Base-by-base conservation (phyloP, 2,113 vertebrate species). In the Anguilla rostrata region DNA sequence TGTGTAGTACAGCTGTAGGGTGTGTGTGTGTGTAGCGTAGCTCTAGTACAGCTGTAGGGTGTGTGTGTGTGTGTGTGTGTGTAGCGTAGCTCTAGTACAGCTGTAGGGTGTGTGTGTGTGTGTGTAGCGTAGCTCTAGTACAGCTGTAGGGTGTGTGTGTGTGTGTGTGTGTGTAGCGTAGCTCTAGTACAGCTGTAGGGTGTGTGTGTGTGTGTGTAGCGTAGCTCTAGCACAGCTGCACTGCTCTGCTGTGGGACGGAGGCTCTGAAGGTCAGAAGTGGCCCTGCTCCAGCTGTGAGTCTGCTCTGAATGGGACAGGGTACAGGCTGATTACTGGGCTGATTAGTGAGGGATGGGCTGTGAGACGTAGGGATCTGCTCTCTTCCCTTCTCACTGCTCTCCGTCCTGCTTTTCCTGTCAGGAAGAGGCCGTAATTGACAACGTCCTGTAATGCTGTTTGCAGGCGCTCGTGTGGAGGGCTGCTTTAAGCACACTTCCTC, bases 371-470 rank as follows among this genome's bases (percentile, higher is more conserved):
- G 71, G n/a, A 34, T 75, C 1, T 75, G 26, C 20, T 75, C 71
- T 34, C 26, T 11, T 29, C n/a, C 11, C 2, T 34, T 75, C 71
- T 75, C 71, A 12, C 71, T 34, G 71, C 71, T 75, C 71, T 75
- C n/a, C 9, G 1, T 60, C 71, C 9, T 5, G 26, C 34, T 75
- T 34, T 34, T 75, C 71, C 71, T 75, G 71, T 34, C 71, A 75
- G 71, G 71, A 75, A 75, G 34, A 75, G 71, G 71, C 34, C 41
- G 78, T 80, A 80, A 80, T 80, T 80, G 78, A 80, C 20, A 0
- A 41, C 39, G 40, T 80, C 78, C 78, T 80, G 78, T 29, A 75
- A 34, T 34, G 71, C 71, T 75, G 71, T 75, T 34, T 29, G 12
- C 71, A 34, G 26, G n/a, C 71, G 11, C 2, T 34, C 26, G 11